Base-by-base conservation (phyloP, 2,888 invertebrate species). In the Pristionchus mayeri region DNA sequence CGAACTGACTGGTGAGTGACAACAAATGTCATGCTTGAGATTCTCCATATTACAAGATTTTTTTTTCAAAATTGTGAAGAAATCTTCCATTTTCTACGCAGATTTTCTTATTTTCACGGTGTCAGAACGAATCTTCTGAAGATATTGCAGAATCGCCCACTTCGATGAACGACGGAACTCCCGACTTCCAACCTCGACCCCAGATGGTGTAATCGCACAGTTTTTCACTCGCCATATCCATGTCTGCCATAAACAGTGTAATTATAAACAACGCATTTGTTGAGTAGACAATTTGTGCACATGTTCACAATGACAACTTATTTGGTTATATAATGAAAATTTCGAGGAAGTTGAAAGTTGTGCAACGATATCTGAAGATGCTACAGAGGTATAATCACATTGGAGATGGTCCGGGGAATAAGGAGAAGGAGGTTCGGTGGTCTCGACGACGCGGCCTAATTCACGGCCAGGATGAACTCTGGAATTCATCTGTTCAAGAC, bases 401-500 rank as follows among this genome's bases (percentile, higher is more conserved):
- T 9, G 63, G 34, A 34, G 18, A n/a, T 16, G 30, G 63, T 16
- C 34, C 30, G 54, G 44, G 40, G 63, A 86, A 82, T 76, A 80
- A 24, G 40, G 21, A 75, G 82, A 52, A 30, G 21, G 44, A 54
- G 40, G n/a, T 40, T 18, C 18, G 18, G 67, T 40, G 37, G 4
- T 67, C 37, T 60, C 34, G 40, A 18, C 6, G n/a, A 27, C 21
- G 7, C 48, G n/a, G n/a, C 24, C 91, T 84, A 91, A 86, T 91
- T 91, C 54, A 91, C 91, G 75, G 91, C 91, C 63, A 91, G 88
- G 48, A 91, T 91, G 79, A 91, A 92, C 54, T 91, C 91, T 91
- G 86, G 84, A 89, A 86, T 71, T 27, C 2, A n/a, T 18, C 1
- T n/a, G n/a, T n/a, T n/a, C n/a, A n/a, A n/a, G n/a, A n/a, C n/a